Evolutionary conservation across 2,888 invertebrate species (phyloP), one percentile per base, ranked within the genome.

Genomic region (Apamea crenata): DNA sequence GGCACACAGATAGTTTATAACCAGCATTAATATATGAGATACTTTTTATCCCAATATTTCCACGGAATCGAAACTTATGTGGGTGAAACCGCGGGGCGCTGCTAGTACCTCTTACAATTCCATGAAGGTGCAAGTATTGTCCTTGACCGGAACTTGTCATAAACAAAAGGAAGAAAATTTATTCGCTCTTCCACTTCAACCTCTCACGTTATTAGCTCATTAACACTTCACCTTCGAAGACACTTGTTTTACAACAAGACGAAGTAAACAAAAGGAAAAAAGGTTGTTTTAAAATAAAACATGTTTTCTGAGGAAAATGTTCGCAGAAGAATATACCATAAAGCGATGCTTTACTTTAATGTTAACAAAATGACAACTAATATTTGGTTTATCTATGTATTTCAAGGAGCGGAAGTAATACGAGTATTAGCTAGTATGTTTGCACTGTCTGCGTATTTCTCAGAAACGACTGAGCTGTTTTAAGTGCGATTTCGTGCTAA

Each of bases 401-500:
- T 69, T 73, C 67, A 85, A 66, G 67, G 36, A 75, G 44, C 84
- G 77, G 77, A 84, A 81, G 85, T 78, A 66, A 56, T 53, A n/a
- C n/a, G n/a, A n/a, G n/a, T n/a, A 79, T 72, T 53, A 29, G 73
- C 66, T 1, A 2, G 6, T 66, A 40, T 74, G 56, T 77, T 80
- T 77, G 59, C 40, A 61, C n/a, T 36, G 59, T 65, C 36, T 63
- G 53, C n/a, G 74, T 66, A 32, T 76, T 84, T 81, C 81, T 81
- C 40, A 36, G 85, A 78, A 81, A 76, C 10, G 10, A 7, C 69
- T 75, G 71, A 66, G 69, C 74, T 63, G 29, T 59, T 77, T 72
- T 81, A 66, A 50, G 75, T 85, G 75, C 70, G 69, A 81, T 73
- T 85, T 75, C 77, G 53, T 81, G 85, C 85, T 78, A 85, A 85